These are phyloP conservation scores for Drosophila fuyamai DNA, from an alignment of 1,140 invertebrate genomes.

Conservation along the genomic window DNA sequence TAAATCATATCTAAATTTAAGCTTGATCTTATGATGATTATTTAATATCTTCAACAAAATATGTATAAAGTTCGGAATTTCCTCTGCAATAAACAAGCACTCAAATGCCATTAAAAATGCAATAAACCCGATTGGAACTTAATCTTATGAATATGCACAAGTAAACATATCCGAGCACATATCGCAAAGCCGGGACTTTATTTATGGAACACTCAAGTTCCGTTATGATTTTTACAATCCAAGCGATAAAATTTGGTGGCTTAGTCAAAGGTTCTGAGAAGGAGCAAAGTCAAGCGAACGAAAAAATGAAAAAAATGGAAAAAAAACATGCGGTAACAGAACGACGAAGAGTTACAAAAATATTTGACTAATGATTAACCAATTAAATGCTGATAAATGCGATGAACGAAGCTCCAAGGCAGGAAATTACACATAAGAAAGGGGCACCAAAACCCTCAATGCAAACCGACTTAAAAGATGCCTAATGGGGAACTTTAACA, in stretches of 20 bases:
- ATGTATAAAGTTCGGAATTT: too few relatives aligned
- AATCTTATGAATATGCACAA: neutral
- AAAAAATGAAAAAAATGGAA: neutral
- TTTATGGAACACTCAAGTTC: slow-evolving; percentile 36
- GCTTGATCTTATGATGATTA: too few relatives aligned
- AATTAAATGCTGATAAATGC: slow-evolving; percentile 79
- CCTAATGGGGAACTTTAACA: neutral
- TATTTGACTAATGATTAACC: slow-evolving; percentile 82
- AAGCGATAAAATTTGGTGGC: slow-evolving; percentile 23
- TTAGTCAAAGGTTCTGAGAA: slow-evolving; percentile 13
- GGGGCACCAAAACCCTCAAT: neutral
- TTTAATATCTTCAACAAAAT: too few relatives aligned
- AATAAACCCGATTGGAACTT: neutral
- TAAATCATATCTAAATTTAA: too few relatives aligned
- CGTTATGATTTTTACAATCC: slow-evolving; percentile 31
- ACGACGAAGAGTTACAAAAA: slow-evolving; percentile 47
- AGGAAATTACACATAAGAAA: slow-evolving; percentile 42
- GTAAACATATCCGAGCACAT: slow-evolving; percentile 2
- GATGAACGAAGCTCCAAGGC: slow-evolving; percentile 12
- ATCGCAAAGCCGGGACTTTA: slow-evolving; percentile 2
- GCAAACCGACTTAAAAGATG: slow-evolving; percentile 2
- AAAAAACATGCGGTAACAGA: slow-evolving; percentile 5
- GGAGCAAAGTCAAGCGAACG: neutral
- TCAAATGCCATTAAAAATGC: slow-evolving; percentile 3
- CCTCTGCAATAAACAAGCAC: neutral